Evolutionary conservation across 2,888 invertebrate genomes (phyloP), one percentile per base, ranked within the genome.

Genomic region (Flabesymbios commensalis): DNA sequence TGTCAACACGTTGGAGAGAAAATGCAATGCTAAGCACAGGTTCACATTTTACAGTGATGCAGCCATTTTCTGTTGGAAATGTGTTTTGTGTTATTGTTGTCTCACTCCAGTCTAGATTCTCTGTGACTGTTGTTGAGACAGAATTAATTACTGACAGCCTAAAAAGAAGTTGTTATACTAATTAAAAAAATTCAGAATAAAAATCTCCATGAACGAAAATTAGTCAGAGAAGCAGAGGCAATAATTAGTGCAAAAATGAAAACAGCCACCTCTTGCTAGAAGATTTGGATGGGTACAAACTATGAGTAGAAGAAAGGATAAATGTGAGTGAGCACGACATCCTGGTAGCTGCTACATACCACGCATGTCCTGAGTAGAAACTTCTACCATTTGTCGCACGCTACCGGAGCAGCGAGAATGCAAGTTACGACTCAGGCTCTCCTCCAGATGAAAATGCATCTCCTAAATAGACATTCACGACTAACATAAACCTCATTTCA

Each of bases 371-470:
- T 59, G 54, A 61, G 75, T 72, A 41, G 73, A 65, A 48, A 63
- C 56, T 47, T 74, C 75, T 41, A 77, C 45, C 29, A 71, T 64
- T 51, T 74, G 74, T 48, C 71, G 66, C 43, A 79, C 72, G 26
- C 68, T 64, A n/a, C 70, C 64, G n/a, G 76, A 72, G 58, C 80
- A 80, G 32, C 94, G 86, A 17, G 91, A 90, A 76, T 90, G 87
- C 74, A 95, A 86, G 79, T 94, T 90, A 17, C 90, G 89, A 65
- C 94, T 93, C 61, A 97, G 69, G 85, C 29, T 94, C 91, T 70
- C 89, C 86, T 97, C 97, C 17, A 96, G 92, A 83, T 96, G 93
- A 0, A 88, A 85, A 83, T 97, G 94, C 59, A 97, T 85, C 78
- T 94, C 84, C 80, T 83, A 56, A 7, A 17, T 7, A 45, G 7